Evolutionary conservation across 2,797 vertebrate genomes (phyloP), one percentile per base, ranked within the genome.

Genomic region (Spheniscus humboldti): DNA sequence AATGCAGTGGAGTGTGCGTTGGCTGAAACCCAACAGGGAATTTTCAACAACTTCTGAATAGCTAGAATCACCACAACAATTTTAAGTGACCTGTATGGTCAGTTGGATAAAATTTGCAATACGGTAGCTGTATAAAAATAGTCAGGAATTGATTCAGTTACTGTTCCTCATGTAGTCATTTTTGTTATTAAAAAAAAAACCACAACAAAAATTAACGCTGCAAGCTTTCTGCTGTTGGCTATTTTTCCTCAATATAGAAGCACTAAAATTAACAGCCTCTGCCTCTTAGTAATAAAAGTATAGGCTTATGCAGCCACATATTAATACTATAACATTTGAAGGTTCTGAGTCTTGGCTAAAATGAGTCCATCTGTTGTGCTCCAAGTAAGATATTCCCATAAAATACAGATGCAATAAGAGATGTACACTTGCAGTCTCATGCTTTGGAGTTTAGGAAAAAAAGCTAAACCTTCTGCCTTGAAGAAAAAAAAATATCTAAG

Each of bases 401-500:
- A 97, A 98, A 97, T 83, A 66, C 94, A 97, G 95, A 98, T 94
- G 86, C 88, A 97, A 77, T 88, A 97, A 96, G 92, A 97, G 91
- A 95, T 76, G 90, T 86, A 87, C 94, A 94, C 59, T 96, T 85
- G 55, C 78, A 97, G 66, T 90, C 64, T 97, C 63, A 93, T 83
- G 80, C 96, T 97, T 92, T 80, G 92, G 81, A 97, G 86, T 69
- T 87, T 45, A 97, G 78, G 83, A 69, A 94, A 92, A 94, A 96
- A 83, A 96, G 88, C 78, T 89, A 96, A 98, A 95, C 87, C 72
- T 97, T 96, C 94, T 96, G 96, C 96, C 97, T 96, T 85, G 45
- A 92, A 96, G 62, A 88, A 95, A 97, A 97, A 97, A 88, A 82
- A 90, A 94, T 90, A 87, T 96, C 92, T 96, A 93, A 97, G 92